Evolutionary conservation across 2,113 vertebrate genomes (phyloP), one percentile per base, ranked within the genome.

Genomic region (Microcebus jonahi): DNA sequence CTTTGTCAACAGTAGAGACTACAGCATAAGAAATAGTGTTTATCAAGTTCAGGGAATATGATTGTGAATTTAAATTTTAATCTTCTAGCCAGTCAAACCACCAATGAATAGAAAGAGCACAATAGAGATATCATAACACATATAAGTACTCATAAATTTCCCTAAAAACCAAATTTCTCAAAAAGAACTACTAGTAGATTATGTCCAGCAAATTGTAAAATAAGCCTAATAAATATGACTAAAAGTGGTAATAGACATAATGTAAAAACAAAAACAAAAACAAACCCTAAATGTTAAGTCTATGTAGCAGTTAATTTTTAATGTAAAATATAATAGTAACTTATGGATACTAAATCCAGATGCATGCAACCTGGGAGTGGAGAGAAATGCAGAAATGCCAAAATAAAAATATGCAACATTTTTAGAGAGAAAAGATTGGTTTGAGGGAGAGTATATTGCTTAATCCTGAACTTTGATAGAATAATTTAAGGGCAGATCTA

Each of bases 181-280:
- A 55, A 89, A 23, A 67, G 9, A n/a, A 73, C 25, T 90, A 77
- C 31, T 61, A n/a, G 17, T 18, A 85, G 12, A 50, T 85, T 81
- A 17, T 95, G 67, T 89, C 65, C 11, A 20, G 42, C 6, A 95
- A 89, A 96, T 85, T 73, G 79, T 4, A 63, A 88, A 92, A 59
- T 89, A 89, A 71, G 57, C 39, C 71, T 55, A 89, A 81, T 79
- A 65, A 73, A 71, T 29, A 71, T 23, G 18, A 70, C 36, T n/a
- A 29, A 75, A 84, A 79, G 11, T 71, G 3, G 23, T 91, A 36
- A 83, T 13, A 67, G 63, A 63, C 12, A 71, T 25, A 67, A 9
- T 3, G 27, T 77, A 77, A 92, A 7, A 61, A 84, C 42, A 42
- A 94, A 88, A 55, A 18, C 6, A 55, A 55, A 18, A 55, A 17